phyloP scores from a whole-genome alignment of 2,113 vertebrate genomes.

The Chionomys nivalis region DNA sequence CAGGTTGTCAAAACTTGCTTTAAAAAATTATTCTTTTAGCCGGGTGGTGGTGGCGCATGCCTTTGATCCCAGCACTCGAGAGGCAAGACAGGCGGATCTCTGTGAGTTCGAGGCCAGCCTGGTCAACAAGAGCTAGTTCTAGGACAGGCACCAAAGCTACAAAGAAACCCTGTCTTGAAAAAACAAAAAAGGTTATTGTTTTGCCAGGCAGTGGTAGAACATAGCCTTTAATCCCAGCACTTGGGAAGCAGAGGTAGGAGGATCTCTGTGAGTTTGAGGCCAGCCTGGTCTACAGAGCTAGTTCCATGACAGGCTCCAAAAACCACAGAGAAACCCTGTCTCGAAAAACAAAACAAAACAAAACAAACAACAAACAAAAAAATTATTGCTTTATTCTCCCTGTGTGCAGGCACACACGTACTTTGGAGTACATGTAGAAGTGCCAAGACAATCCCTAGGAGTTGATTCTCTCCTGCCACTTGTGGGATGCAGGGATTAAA shows the following conservation, averaged over 20 bases:
- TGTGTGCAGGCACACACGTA: not conserved
- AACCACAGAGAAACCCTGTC: not conserved
- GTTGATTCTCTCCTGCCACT: not conserved
- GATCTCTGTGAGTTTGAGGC: not conserved
- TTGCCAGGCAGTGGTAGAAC: too few species aligned
- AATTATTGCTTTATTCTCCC: not conserved
- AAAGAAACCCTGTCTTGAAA: not conserved
- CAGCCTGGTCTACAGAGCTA: not conserved
- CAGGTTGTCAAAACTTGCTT: too few species aligned
- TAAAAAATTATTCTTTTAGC: too few species aligned
- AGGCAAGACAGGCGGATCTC: not conserved
- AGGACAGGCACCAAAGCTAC: too few species aligned
- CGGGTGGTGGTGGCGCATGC: rapidly evolving
- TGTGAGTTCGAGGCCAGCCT: not conserved
- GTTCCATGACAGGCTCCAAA: too few species aligned
- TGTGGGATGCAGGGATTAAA: not conserved
- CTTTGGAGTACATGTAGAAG: not conserved
- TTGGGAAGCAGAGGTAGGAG: not conserved
- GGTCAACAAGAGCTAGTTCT: not conserved
- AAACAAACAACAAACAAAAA: not conserved
- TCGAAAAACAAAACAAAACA: not conserved
- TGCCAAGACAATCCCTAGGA: not conserved
- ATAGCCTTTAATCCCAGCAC: not conserved
- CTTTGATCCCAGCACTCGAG: not conserved
- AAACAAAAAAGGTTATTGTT: too few species aligned